Evolutionary conservation across 2,113 vertebrate genomes (phyloP).

Genomic region (Bujurquina vittata): DNA sequence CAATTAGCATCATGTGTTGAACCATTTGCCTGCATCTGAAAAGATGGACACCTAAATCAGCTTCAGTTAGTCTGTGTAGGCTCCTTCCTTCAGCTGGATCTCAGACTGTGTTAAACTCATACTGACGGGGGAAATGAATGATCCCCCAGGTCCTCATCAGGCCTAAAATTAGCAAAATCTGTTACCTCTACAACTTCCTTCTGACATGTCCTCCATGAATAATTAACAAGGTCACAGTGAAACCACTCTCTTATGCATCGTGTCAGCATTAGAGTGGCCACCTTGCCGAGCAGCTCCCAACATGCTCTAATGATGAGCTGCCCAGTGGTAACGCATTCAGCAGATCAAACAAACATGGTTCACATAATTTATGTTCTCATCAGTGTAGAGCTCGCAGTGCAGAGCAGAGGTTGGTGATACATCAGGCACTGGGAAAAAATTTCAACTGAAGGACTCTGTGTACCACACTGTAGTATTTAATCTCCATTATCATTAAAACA

Average conservation of each 20-base stretch:
- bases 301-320: conserved; percentile 6
- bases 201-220: conserved; percentile 66
- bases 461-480: conserved; percentile 31
- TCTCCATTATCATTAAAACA: conserved; percentile 48
- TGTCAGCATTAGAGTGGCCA: conserved; percentile 35
- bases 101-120: background rate
- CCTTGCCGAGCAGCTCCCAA: conserved; percentile 20
- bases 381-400: background rate
- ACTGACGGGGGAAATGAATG: conserved; percentile 4
- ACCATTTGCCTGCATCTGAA: background rate
- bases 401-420: background rate
- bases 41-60: background rate
- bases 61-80: background rate
- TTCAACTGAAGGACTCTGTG: conserved; percentile 10
- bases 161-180: conserved; percentile 61
- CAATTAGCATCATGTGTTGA: background rate
- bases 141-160: background rate
- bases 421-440: background rate
- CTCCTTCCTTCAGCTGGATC: background rate
- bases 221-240: conserved; percentile 65
- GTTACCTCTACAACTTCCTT: conserved; percentile 54
- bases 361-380: conserved; percentile 14
- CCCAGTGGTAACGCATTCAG: conserved; percentile 4
- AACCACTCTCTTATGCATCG: conserved; percentile 37
- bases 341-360: conserved; percentile 13